Evolutionary conservation across 2,797 vertebrate species (phyloP).

Genomic region (Diplodus puntazzo): DNA sequence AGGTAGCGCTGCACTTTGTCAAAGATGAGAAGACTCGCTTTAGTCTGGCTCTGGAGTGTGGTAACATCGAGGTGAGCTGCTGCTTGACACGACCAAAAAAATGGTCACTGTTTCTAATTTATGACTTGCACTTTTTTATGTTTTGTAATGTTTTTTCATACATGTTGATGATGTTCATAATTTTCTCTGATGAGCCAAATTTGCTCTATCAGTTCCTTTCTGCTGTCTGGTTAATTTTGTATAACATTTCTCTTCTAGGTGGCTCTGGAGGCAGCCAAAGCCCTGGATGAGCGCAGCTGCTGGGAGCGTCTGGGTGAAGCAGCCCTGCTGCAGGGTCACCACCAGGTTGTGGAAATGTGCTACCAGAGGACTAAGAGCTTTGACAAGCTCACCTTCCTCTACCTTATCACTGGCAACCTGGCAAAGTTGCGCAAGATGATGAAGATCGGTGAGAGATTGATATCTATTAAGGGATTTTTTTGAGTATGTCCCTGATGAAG

Average conservation of each 20-base stretch:
- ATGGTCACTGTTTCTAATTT: not conserved
- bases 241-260: conserved; percentile 82
- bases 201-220: not conserved
- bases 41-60: conserved; percentile 95
- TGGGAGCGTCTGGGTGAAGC: conserved; percentile 98
- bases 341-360: conserved; percentile 99
- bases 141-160: too few species aligned
- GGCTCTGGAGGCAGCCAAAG: conserved; percentile 96
- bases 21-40: conserved; percentile 98
- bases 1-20: conserved; percentile 97
- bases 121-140: not conserved
- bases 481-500: too few species aligned
- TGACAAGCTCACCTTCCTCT: conserved; percentile 96
- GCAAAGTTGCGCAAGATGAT: conserved; percentile 98
- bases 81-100: not conserved
- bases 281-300: conserved; percentile 95
- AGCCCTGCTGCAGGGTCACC: conserved; percentile 95
- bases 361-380: conserved; percentile 99
- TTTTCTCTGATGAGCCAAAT: not conserved
- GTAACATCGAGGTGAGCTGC: conserved; percentile 93
- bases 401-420: conserved; percentile 97
- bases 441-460: conserved; percentile 92
- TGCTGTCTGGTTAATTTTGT: too few species aligned
- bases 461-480: not conserved
- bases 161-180: not conserved